Percentiles rank a stretch among this genome's conserved stretches.
phyloP scores from a whole-genome alignment of 2,113 vertebrate genomes.

The Psilopsiagon aymara region DNA sequence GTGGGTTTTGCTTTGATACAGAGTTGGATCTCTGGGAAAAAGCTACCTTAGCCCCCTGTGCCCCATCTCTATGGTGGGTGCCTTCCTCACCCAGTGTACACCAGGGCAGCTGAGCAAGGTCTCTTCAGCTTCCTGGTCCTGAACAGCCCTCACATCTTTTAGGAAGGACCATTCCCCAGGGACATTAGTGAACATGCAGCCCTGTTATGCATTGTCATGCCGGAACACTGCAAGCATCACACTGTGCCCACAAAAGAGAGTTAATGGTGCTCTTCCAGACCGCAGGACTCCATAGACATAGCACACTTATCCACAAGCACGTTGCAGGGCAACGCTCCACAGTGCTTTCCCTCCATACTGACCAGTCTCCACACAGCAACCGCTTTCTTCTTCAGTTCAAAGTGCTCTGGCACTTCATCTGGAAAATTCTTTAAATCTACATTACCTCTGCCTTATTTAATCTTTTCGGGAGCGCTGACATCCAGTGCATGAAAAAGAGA shows the following conservation, averaged over 20 bases:
- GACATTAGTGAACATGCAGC: not conserved
- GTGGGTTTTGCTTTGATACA: not conserved
- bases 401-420: constrained; percentile 70
- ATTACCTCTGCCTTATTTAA: constrained; percentile 78
- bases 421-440: constrained; percentile 76
- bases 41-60: not conserved
- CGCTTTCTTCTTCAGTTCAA: constrained; percentile 73
- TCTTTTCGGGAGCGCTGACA: constrained; percentile 70
- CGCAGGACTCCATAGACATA: rapidly evolving
- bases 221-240: not conserved
- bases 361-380: constrained; percentile 8
- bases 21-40: not conserved
- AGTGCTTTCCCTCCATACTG: not conserved
- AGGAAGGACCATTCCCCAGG: not conserved
- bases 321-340: not conserved
- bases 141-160: not conserved
- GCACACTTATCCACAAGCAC: not conserved
- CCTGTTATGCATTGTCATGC: rapidly evolving
- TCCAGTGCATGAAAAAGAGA: constrained; percentile 71
- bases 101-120: not conserved
- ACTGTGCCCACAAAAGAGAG: not conserved
- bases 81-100: not conserved
- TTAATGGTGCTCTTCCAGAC: not conserved
- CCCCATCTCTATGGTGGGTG: not conserved
- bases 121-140: rapidly evolving